Evolutionary conservation across 2,888 invertebrate species (phyloP).

Genomic region (Plemyria rubiginata): DNA sequence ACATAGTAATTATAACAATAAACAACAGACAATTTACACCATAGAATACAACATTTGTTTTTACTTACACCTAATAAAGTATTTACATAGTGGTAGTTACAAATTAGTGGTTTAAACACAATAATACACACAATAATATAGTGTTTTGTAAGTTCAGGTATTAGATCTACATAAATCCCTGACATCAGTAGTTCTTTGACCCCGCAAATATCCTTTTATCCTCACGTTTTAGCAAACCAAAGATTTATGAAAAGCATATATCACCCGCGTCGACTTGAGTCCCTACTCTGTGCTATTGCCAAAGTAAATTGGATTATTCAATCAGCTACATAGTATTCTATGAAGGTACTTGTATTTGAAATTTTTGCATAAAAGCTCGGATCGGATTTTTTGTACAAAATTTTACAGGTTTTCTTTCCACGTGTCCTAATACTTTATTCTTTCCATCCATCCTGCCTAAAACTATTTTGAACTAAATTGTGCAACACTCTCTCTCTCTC

Average conservation of each 20-base stretch:
- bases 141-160: constrained; percentile 25
- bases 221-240: constrained; percentile 57
- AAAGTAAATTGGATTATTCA: constrained; percentile 27
- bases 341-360: background rate
- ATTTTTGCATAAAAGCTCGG: background rate
- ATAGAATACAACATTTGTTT: too few species aligned
- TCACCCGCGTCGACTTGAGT: constrained; percentile 53
- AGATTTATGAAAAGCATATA: constrained; percentile 69
- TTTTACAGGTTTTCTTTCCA: background rate
- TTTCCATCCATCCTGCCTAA: too few species aligned
- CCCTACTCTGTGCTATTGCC: constrained; percentile 46
- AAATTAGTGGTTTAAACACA: too few species aligned
- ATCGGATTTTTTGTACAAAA: background rate
- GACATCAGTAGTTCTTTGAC: constrained; percentile 45
- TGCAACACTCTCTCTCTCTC: too few species aligned
- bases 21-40: too few species aligned
- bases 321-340: constrained; percentile 17
- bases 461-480: too few species aligned
- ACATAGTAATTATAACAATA: too few species aligned
- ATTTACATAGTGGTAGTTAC: too few species aligned
- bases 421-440: too few species aligned
- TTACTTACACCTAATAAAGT: too few species aligned
- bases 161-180: constrained; percentile 36
- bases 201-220: constrained; percentile 50
- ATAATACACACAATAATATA: too few species aligned